phyloP scores from a whole-genome alignment of 1,140 invertebrate genomes.

The Drosophila nigromelanica region DNA sequence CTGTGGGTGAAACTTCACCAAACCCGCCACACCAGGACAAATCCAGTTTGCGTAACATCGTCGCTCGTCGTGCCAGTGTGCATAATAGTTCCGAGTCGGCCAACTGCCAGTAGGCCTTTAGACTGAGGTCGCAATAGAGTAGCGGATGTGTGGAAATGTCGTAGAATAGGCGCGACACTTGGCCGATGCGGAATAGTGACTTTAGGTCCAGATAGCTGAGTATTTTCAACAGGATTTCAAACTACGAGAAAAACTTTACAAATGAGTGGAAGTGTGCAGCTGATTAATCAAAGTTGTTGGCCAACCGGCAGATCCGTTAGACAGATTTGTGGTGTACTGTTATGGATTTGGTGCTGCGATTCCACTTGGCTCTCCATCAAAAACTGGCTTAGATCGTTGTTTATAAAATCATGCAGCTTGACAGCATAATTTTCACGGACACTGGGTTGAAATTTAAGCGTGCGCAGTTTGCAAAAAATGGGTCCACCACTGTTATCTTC shows the following conservation, averaged over 20 bases:
- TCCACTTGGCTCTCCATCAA: slow-evolving; percentile 46
- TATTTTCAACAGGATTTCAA: slow-evolving; percentile 85
- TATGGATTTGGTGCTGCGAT: neutral
- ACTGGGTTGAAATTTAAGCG: slow-evolving; percentile 71
- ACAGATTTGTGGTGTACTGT: slow-evolving; percentile 19
- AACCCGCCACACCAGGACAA: slow-evolving; percentile 95
- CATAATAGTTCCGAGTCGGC: slow-evolving; percentile 84
- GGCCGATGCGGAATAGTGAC: slow-evolving; percentile 90
- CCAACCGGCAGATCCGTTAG: slow-evolving; percentile 67
- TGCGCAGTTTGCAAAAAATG: slow-evolving; percentile 74
- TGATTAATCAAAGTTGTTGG: slow-evolving; percentile 9
- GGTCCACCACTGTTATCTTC: slow-evolving; percentile 45
- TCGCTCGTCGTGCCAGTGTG: slow-evolving; percentile 85
- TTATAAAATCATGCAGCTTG: slow-evolving; percentile 76
- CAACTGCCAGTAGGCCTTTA: slow-evolving; percentile 90
- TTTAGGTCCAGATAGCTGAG: slow-evolving; percentile 90
- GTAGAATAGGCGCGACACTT: slow-evolving; percentile 90
- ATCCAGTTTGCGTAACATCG: slow-evolving; percentile 90
- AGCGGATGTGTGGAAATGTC: slow-evolving; percentile 90
- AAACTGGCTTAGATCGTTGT: slow-evolving; percentile 83
- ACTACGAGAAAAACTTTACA: slow-evolving; percentile 66
- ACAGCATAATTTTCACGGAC: slow-evolving; percentile 53
- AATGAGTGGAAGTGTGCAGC: slow-evolving; percentile 16
- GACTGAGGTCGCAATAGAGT: slow-evolving; percentile 91
- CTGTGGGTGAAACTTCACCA: slow-evolving; percentile 81